Evolutionary conservation across 2,113 vertebrate species (phyloP).

Genomic region (Rattus rattus): DNA sequence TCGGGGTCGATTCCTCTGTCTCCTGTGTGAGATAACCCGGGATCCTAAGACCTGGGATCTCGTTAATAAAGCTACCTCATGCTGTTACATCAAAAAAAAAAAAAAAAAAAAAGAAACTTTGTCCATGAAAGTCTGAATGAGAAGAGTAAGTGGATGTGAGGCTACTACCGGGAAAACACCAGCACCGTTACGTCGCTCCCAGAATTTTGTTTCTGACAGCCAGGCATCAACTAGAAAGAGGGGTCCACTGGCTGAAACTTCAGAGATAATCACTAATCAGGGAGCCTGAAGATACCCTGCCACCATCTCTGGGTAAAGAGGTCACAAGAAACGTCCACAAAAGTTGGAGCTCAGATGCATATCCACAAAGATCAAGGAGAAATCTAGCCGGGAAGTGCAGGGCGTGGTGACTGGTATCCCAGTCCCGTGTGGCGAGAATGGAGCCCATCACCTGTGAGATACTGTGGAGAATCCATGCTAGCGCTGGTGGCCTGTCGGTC

Average conservation of each 20-base stretch:
- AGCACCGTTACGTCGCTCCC: not conserved
- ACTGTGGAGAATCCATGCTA: not conserved
- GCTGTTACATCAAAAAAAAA: too few relatives aligned
- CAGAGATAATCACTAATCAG: not conserved
- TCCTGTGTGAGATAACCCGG: too few relatives aligned
- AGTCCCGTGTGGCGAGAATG: not conserved
- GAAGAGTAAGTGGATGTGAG: not conserved
- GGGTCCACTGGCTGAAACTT: not conserved
- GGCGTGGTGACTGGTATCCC: not conserved
- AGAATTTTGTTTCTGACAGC: not conserved
- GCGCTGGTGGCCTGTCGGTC: not conserved
- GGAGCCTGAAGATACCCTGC: not conserved
- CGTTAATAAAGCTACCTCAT: too few relatives aligned
- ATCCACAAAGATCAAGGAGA: not conserved
- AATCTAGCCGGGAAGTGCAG: not conserved
- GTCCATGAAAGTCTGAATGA: not conserved
- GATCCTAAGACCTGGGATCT: too few relatives aligned
- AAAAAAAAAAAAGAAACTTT: too few relatives aligned
- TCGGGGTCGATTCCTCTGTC: too few relatives aligned
- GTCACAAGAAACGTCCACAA: not conserved
- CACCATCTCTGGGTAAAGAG: not conserved
- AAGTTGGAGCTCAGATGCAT: not conserved
- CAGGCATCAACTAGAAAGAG: not conserved
- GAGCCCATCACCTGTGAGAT: not conserved
- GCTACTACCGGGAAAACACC: not conserved